Conservation (phyloP, 2,797 vertebrate species). For the Acropternis orthonyx region DNA sequence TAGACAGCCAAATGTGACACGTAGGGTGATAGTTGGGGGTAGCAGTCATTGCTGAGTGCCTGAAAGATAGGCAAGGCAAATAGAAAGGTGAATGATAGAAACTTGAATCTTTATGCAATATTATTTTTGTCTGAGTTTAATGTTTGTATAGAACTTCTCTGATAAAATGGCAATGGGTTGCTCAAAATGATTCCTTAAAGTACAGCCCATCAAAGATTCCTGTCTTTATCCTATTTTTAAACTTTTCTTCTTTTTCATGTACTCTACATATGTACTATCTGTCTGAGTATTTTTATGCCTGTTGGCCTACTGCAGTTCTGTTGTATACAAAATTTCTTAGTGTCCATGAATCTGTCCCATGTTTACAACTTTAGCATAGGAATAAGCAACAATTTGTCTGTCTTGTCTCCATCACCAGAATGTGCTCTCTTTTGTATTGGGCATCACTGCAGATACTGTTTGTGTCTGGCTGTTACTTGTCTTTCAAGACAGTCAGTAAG, state of each 20-base stretch:
- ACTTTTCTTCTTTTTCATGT: not conserved
- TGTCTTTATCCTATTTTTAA: not conserved
- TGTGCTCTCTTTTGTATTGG: not conserved
- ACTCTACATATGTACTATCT: not conserved
- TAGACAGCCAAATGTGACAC: not conserved
- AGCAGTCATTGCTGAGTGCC: not conserved
- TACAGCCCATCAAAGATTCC: not conserved
- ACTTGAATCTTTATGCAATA: not conserved
- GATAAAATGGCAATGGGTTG: not conserved
- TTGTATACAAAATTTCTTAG: not conserved
- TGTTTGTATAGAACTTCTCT: not conserved
- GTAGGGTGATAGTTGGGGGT: not conserved
- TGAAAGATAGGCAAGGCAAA: not conserved
- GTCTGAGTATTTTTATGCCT: not conserved
- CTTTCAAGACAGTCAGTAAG: not conserved
- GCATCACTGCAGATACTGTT: not conserved
- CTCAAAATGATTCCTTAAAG: not conserved
- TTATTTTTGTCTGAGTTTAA: not conserved
- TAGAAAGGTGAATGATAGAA: not conserved
- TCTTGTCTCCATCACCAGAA: not conserved
- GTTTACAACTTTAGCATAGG: not conserved
- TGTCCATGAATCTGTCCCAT: not conserved
- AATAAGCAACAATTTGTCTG: not conserved
- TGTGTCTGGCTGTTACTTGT: not conserved
- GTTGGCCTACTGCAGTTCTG: not conserved